Evolutionary conservation across 2,888 invertebrate species (phyloP).

Genomic region (Esperia sulphurella): DNA sequence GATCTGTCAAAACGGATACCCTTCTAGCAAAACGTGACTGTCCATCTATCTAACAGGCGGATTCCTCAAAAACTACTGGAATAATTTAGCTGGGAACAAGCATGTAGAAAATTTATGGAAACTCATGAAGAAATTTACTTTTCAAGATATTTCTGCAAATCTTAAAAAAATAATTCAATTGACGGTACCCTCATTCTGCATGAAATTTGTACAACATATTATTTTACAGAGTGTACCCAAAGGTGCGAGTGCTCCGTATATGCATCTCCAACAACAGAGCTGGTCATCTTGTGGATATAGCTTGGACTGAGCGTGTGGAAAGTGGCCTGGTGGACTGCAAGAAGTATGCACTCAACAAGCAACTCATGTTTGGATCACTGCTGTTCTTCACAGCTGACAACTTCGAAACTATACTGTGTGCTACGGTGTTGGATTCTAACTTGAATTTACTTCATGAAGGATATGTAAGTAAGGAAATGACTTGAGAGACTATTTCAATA

Average conservation of each 20-base stretch:
- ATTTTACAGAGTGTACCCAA: conserved; percentile 59
- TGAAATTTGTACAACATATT: not conserved
- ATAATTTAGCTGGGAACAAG: no score
- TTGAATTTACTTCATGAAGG: conserved; percentile 70
- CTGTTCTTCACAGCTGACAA: conserved; percentile 84
- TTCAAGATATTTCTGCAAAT: no score
- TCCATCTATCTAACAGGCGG: no score
- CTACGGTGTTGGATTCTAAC: conserved; percentile 80
- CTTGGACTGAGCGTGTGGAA: conserved; percentile 44
- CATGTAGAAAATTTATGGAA: no score
- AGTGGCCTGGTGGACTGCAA: conserved; percentile 33
- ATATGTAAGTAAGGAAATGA: conserved; percentile 59
- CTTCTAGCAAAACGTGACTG: no score
- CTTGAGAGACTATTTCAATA: no score
- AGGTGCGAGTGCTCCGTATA: conserved; percentile 62
- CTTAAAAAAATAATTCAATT: no score
- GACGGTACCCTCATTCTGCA: no score
- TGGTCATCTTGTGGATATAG: conserved; percentile 63
- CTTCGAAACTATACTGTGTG: conserved; percentile 84
- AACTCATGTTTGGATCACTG: conserved; percentile 85
- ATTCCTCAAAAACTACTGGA: no score
- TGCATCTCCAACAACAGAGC: conserved; percentile 58
- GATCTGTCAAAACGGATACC: no score
- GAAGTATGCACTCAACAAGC: conserved; percentile 55
- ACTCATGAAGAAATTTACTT: no score